These are phyloP conservation scores for Hypomecis atomaria DNA, from an alignment of 2,888 invertebrate species.

Conservation along the genomic window DNA sequence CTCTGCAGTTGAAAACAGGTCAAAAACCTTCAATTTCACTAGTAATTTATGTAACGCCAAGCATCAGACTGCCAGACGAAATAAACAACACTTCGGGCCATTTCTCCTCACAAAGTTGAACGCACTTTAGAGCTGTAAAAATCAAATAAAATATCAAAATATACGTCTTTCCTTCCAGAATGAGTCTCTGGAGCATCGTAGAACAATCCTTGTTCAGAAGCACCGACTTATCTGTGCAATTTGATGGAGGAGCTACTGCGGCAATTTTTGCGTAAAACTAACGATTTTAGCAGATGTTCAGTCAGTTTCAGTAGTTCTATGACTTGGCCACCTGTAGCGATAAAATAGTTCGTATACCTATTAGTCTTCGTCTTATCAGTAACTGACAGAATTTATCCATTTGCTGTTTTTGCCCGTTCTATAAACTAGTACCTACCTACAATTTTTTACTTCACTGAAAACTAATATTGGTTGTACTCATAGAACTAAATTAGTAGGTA, in stretches of 20 bases:
- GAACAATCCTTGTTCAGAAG: slow-evolving; percentile 30
- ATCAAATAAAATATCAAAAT: slow-evolving; percentile 36
- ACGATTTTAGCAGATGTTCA: not conserved
- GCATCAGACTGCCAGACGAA: slow-evolving; percentile 15
- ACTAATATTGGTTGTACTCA: too few species aligned
- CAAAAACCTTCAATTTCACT: slow-evolving; percentile 6
- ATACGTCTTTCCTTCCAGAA: slow-evolving; percentile 26
- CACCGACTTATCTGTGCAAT: not conserved
- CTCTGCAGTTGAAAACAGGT: not conserved
- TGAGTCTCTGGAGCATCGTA: slow-evolving; percentile 30
- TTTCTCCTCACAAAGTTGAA: slow-evolving; percentile 34
- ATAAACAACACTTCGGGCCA: slow-evolving; percentile 22
- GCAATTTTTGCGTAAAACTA: not conserved
- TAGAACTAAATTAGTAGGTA: too few species aligned
- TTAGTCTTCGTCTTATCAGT: slow-evolving; percentile 8
- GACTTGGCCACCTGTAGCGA: not conserved
- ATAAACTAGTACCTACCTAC: too few species aligned
- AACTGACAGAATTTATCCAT: slow-evolving; percentile 28
- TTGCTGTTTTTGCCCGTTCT: slow-evolving; percentile 19
- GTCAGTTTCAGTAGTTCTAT: not conserved
- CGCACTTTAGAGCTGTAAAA: slow-evolving; percentile 38
- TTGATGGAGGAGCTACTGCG: not conserved
- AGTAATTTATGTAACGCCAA: slow-evolving; percentile 6
- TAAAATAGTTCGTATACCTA: not conserved
- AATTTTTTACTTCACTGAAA: too few species aligned